A percentile compares a stretch with the other conserved stretches of the same genome.
These are phyloP conservation scores for Sussaba pulchella DNA, from an alignment of 2,888 invertebrate species.

Conservation along the genomic window DNA sequence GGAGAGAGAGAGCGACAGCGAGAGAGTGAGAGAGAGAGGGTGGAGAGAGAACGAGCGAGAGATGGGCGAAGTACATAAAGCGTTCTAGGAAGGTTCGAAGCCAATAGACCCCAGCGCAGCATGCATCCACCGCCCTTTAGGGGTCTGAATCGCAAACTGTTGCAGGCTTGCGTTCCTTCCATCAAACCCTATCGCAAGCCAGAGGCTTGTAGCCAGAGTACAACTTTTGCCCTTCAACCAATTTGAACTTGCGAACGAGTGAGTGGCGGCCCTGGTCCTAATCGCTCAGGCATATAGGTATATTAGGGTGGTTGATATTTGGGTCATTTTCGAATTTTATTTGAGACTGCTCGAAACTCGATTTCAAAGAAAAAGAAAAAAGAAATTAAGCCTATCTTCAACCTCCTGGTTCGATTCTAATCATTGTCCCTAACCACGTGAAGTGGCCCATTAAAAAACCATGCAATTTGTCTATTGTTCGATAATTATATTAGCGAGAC, in stretches of 20 bases:
- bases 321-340: too few species aligned
- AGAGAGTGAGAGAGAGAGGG: neutral
- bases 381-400: too few species aligned
- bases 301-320: neutral
- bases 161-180: constrained; percentile 49
- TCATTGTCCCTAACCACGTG: too few species aligned
- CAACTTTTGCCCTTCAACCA: constrained; percentile 61
- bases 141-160: constrained; percentile 71
- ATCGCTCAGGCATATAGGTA: constrained; percentile 24
- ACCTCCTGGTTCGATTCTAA: too few species aligned
- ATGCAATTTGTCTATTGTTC: too few species aligned
- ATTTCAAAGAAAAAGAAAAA: too few species aligned
- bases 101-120: constrained; percentile 22
- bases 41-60: neutral
- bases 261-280: constrained; percentile 28
- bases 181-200: constrained; percentile 22
- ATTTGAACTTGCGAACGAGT: constrained; percentile 55
- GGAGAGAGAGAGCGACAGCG: neutral
- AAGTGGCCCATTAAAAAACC: too few species aligned
- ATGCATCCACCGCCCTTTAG: constrained; percentile 41
- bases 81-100: constrained; percentile 16
- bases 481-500: too few species aligned
- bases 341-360: too few species aligned
- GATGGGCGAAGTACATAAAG: constrained; percentile 32
- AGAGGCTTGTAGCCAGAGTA: constrained; percentile 50